A percentile compares a stretch with the other conserved stretches of the same genome.
Evolutionary conservation across 2,113 vertebrate genomes (phyloP).

Genomic region (Tor tambroides): DNA sequence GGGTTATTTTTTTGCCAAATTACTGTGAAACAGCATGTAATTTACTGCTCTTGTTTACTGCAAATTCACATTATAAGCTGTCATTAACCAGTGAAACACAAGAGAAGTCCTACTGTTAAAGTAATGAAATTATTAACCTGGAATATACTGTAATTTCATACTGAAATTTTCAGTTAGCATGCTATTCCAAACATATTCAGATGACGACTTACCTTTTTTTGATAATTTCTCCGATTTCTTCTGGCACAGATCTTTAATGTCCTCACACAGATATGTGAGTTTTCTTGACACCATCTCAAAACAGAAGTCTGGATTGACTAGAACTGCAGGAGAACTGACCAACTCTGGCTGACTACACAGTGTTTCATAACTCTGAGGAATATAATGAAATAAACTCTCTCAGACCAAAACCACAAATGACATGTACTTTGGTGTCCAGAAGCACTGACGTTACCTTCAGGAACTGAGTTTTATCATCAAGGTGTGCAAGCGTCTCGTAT

Average conservation of each 20-base stretch:
- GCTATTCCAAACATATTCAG: background rate
- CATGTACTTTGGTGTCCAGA: background rate
- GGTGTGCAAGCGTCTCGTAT: conserved; percentile 55
- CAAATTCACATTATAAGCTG: background rate
- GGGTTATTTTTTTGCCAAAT: background rate
- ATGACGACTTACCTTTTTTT: conserved; percentile 5
- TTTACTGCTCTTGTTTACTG: background rate
- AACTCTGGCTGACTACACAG: conserved; percentile 2
- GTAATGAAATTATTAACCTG: background rate
- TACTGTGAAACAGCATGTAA: background rate
- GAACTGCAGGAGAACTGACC: conserved; percentile 4
- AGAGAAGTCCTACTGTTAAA: background rate
- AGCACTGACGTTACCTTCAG: conserved; percentile 61
- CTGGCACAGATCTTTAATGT: conserved; percentile 16
- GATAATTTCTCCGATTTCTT: conserved; percentile 13
- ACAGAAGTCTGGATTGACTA: conserved; percentile 21
- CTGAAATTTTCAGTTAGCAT: background rate
- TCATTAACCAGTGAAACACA: background rate
- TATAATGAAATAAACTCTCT: background rate
- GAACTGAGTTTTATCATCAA: conserved; percentile 56
- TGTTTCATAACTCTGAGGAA: conserved; percentile 2
- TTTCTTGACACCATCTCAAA: conserved; percentile 21
- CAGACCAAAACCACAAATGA: background rate
- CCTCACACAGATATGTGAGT: background rate
- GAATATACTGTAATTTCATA: background rate